Evolutionary conservation across 92 coral and sea anemone species (phyloP).

Genomic region (Parazoanthus darwini): DNA sequence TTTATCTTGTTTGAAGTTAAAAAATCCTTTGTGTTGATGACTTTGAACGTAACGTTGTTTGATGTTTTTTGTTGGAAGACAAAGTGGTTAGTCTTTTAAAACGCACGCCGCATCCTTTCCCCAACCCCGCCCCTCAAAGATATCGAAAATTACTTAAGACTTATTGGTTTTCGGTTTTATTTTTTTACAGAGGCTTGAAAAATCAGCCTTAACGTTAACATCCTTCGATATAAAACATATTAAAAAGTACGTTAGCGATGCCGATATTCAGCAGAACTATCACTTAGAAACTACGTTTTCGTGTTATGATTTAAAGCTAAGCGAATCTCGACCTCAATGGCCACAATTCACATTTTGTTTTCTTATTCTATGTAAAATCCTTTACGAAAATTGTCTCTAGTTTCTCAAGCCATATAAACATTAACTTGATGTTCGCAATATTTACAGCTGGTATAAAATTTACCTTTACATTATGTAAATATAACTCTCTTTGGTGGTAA

Average conservation of each 20-base stretch:
- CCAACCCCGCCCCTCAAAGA: no score
- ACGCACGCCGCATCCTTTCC: no score
- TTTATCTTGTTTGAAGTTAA: no score
- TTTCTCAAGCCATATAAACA: not conserved
- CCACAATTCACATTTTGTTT: not conserved
- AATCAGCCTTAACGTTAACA: not conserved
- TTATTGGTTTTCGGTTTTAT: not conserved
- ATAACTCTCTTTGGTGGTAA: slow-evolving; percentile 24
- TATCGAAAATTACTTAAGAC: no score
- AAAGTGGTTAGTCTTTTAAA: no score
- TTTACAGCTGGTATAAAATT: slow-evolving; percentile 14
- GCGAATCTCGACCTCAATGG: not conserved
- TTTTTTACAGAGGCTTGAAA: not conserved
- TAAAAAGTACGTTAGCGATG: not conserved
- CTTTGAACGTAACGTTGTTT: no score
- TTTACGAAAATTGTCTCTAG: not conserved
- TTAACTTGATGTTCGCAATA: not conserved
- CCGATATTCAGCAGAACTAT: not conserved
- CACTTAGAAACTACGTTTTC: not conserved
- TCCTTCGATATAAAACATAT: not conserved
- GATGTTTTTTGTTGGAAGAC: no score
- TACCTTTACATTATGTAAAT: slow-evolving; percentile 10
- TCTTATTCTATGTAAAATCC: not conserved
- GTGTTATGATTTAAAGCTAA: not conserved
- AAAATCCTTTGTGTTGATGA: no score